A percentile compares a stretch with the other conserved stretches of the same genome.
Evolutionary conservation across 2,888 invertebrate genomes (phyloP).

Genomic region (Ditylenchus weischeri): DNA sequence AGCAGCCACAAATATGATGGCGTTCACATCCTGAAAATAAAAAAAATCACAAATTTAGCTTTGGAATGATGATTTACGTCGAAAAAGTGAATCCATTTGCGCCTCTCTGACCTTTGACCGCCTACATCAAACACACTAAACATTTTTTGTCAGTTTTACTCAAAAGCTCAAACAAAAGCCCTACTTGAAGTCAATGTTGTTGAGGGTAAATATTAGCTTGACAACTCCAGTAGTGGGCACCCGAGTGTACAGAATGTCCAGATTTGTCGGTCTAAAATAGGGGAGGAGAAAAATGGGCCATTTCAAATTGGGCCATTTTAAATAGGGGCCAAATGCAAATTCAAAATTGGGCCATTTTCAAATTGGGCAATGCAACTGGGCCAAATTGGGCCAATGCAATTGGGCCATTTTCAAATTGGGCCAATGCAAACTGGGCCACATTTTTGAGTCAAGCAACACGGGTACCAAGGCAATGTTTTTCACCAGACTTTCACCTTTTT

Average conservation of each 20-base stretch:
- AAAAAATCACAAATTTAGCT: constrained; percentile 2
- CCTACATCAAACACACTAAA: constrained; percentile 49
- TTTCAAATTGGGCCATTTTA: too few species aligned
- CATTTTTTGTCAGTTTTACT: background rate
- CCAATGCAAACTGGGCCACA: too few species aligned
- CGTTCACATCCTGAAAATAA: constrained; percentile 34
- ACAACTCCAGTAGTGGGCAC: constrained; percentile 54
- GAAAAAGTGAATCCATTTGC: constrained; percentile 55
- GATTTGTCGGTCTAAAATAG: constrained; percentile 36
- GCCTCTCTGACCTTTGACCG: constrained; percentile 51
- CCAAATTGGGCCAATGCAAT: too few species aligned
- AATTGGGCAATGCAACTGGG: too few species aligned
- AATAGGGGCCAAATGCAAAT: too few species aligned
- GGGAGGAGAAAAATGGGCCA: too few species aligned
- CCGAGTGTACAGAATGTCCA: constrained; percentile 51
- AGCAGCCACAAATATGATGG: constrained; percentile 50
- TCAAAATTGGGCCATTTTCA: too few species aligned
- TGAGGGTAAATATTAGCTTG: constrained; percentile 41
- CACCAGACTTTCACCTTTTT: too few species aligned
- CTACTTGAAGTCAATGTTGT: constrained; percentile 43
- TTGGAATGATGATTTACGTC: constrained; percentile 42
- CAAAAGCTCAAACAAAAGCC: background rate
- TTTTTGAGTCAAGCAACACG: too few species aligned
- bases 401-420: too few species aligned
- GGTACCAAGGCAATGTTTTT: too few species aligned